Evolutionary conservation across 2,113 vertebrate genomes (phyloP).

Genomic region (Lontra canadensis): DNA sequence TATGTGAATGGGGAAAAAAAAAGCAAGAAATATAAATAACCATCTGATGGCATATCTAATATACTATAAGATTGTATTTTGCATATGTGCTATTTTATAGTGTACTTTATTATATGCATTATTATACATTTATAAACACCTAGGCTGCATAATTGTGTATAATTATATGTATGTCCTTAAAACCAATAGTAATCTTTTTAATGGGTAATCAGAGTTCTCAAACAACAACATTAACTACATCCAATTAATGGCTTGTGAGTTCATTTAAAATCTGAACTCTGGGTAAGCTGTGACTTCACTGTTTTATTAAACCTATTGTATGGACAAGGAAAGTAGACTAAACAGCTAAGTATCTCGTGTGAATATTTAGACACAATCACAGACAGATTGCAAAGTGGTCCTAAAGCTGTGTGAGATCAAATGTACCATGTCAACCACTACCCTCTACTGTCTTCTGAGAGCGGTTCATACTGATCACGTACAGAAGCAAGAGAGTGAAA

Average conservation of each 20-base stretch:
- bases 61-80: neutral
- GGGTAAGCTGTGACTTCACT: neutral
- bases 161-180: neutral
- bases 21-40: neutral
- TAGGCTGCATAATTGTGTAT: neutral
- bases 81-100: neutral
- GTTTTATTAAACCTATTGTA: neutral
- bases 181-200: neutral
- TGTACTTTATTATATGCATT: neutral
- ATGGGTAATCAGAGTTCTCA: neutral
- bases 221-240: neutral
- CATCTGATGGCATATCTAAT: neutral
- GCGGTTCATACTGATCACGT: no score
- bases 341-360: neutral
- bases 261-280: constrained; percentile 39
- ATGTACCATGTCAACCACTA: neutral
- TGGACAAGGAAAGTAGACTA: neutral
- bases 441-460: neutral
- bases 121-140: neutral
- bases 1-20: neutral
- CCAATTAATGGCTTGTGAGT: neutral
- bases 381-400: neutral
- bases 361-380: neutral
- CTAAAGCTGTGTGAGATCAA: neutral
- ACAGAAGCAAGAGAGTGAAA: neutral